These are phyloP conservation scores for Sebastes umbrosus DNA, from an alignment of 2,797 vertebrate genomes.

Conservation along the genomic window DNA sequence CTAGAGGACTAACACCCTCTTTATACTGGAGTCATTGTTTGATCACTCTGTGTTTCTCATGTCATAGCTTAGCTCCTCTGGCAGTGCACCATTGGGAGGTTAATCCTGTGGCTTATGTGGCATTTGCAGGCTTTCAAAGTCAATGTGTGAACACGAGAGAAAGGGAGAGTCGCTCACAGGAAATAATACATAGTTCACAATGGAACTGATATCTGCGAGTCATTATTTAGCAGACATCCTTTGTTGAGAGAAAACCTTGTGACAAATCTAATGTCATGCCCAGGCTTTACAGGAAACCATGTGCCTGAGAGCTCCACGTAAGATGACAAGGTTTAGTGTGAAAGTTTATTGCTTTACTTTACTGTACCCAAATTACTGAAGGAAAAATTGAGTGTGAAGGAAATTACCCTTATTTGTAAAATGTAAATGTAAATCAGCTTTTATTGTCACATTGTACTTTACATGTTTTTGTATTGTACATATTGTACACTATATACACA, in stretches of 20 bases:
- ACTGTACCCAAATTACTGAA: background rate
- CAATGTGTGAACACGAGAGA: slow-evolving; percentile 4
- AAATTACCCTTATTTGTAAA: background rate
- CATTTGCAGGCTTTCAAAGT: slow-evolving; percentile 39
- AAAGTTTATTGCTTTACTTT: background rate
- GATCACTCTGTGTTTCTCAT: slow-evolving; percentile 5
- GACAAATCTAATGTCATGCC: background rate
- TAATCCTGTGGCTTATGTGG: slow-evolving; percentile 45
- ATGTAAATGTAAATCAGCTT: too few species aligned
- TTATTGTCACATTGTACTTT: too few species aligned
- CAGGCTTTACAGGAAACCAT: background rate
- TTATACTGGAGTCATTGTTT: slow-evolving; percentile 4
- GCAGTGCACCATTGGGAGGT: background rate
- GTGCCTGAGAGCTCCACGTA: background rate
- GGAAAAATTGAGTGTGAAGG: background rate
- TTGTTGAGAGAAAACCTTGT: background rate
- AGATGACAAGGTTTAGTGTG: background rate
- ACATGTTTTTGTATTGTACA: too few species aligned
- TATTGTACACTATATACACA: too few species aligned
- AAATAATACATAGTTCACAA: background rate
- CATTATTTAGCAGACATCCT: slow-evolving; percentile 12
- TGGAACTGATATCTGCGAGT: slow-evolving; percentile 1
- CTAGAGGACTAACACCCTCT: background rate
- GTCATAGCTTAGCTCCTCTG: slow-evolving; percentile 8
- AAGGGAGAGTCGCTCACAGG: background rate